Conservation (phyloP, 1,140 invertebrate genomes). For the Temnothorax nylanderi region DNA sequence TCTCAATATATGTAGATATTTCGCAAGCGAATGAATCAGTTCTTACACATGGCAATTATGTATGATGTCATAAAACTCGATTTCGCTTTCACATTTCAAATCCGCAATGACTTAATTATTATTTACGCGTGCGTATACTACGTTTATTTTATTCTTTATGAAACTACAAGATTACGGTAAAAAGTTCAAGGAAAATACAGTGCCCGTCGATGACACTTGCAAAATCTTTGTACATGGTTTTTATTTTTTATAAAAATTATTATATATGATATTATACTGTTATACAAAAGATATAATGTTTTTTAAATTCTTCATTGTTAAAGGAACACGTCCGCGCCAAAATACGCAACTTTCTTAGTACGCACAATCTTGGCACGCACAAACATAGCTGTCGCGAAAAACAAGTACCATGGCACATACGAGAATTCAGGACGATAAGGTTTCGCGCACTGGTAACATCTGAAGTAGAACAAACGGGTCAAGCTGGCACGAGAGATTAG, state of each 20-base stretch:
- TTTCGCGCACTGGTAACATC: conserved; percentile 24
- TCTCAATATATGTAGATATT: neutral
- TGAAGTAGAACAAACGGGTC: conserved; percentile 35
- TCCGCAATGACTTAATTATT: conserved; percentile 26
- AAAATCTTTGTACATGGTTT: neutral
- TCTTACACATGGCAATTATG: neutral
- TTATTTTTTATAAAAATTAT: conserved; percentile 2
- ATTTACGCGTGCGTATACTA: neutral
- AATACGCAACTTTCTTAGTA: conserved; percentile 1
- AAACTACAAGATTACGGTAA: neutral
- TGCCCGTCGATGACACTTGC: neutral
- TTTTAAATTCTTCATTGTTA: neutral
- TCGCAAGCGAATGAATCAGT: neutral
- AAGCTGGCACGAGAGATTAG: conserved; percentile 13
- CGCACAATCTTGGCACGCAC: neutral
- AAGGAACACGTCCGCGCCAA: neutral
- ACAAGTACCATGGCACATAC: no score
- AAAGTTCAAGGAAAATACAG: neutral
- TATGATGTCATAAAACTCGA: conserved; percentile 1
- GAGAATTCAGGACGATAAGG: conserved; percentile 33
- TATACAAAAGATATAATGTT: neutral
- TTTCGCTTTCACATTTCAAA: conserved; percentile 2
- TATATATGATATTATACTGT: neutral
- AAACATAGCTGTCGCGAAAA: conserved; percentile 2
- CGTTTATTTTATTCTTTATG: neutral